Base-by-base conservation (phyloP, 2,888 invertebrate species). In the Philhelius pedissequus region DNA sequence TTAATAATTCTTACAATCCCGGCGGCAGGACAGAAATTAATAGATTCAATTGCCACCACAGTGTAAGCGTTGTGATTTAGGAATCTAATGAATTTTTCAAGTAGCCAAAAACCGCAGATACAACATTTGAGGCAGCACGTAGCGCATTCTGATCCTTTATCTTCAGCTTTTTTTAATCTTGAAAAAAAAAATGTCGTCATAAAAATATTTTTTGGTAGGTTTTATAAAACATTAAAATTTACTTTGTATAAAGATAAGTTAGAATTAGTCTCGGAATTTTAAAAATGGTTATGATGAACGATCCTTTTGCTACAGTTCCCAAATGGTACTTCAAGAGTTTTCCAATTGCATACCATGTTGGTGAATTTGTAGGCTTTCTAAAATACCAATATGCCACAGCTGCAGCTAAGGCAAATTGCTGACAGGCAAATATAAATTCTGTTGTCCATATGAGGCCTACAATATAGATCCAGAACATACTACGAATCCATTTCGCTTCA, bases 381-480 rank as follows among this genome's bases (percentile, higher is more conserved):
- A 99, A 98, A 91, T 97, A 98, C 98, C 98, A 99, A 88, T 95
- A 95, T 0, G 97, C 97, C 1, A 98, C 97, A 20, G 98, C 95
- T 11, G 98, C 97, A 18, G 98, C 96, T 84, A 98, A 95, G 2
- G 98, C 96, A 94, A 98, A 97, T 90, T 97, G 97, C 90, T 98
- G 98, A 89, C 98, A 98, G 13, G 97, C 97, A 88, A 97, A 95
- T 87, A 98, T 97, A 90, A 98, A 98, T 92, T 99, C 98, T 27
- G 96, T 95, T 11, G 96, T 95, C 98, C 98, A 99, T 86, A 99
- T 94, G 22, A 98, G 93, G 48, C 97, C 98, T 64, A 98, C 93
- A 18, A 97, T 93, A 89, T 98, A 97, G 87, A 98, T 94, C 97
- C 97, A 98, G 96, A 98, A 97, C 96, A 98, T 96, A 88, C 97